Base-by-base conservation (phyloP, 1,140 invertebrate species). In the Zaprionus africanus region DNA sequence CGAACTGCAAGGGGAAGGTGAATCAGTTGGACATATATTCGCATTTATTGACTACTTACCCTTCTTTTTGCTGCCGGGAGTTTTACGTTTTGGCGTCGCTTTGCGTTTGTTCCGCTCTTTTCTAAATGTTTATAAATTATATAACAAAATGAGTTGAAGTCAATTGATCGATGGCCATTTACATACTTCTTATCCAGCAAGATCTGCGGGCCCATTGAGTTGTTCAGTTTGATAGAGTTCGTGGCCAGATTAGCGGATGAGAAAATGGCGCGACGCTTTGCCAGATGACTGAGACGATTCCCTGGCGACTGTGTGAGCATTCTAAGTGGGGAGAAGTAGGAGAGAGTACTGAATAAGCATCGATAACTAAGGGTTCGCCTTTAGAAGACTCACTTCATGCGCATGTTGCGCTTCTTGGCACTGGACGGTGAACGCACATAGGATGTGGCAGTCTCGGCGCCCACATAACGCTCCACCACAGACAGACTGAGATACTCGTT, bases 281-380 rank as follows among this genome's bases (percentile, higher is more conserved):
- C 94, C 59, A 96, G 93, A 81, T 96, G 95, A 84, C 94, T 95
- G 9, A 96, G 91, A 62, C 95, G 93, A 79, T 95, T 94, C 0
- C 95, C 95, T 2, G 95, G 95, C 58, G 95, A 95, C 86, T 95
- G 94, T 9, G 93, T 93, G 9, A 93, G 92, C 75, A 92, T 93
- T 68, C 93, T 93, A 65, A 78, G 90, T 26, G 22, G 9, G 53
- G 9, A 12, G 11, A 53, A 19, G 17, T 11, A 38, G 22, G 0
- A 38, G 4, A 51, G 0, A 53, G 12, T 22, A 17, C 2, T 26
- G 3, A 3, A 24, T 38, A 6, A 63, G 7, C 5, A 24, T 9
- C 1, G 6, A 5, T 4, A 22, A 5, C 1, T 2, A 13, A 4
- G 9, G 4, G 4, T 22, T 54, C 4, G 3, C 46, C 9, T 13